phyloP scores from a whole-genome alignment of 37 sponge, comb jelly and placozoan genomes.

The Ianthella basta region DNA sequence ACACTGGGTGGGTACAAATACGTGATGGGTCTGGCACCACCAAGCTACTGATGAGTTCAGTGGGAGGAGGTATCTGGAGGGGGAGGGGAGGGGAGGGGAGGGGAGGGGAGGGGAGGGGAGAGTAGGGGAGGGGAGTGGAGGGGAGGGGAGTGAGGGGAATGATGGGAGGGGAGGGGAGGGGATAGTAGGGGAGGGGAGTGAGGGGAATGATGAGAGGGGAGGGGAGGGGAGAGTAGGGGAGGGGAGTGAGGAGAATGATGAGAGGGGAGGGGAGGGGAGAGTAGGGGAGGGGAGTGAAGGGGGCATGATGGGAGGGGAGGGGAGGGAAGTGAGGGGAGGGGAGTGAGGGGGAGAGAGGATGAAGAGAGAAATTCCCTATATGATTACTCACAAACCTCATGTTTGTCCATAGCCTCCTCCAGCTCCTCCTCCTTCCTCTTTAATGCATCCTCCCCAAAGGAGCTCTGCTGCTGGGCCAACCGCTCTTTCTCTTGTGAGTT shows the following conservation, averaged over 20 bases:
- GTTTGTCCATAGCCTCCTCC: constrained; percentile 60
- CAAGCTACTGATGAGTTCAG: constrained; percentile 37
- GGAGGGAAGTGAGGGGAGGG: no score
- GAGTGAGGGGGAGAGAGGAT: no score
- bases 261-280: background rate
- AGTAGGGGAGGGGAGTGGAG: no score
- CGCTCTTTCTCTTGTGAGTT: constrained; percentile 73
- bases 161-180: no score
- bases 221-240: no score
- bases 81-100: background rate
- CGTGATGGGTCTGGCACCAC: constrained; percentile 59
- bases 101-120: background rate
- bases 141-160: no score
- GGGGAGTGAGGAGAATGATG: background rate
- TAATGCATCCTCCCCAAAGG: constrained; percentile 78
- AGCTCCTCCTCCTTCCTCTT: constrained; percentile 51
- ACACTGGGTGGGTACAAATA: constrained; percentile 73
- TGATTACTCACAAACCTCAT: constrained; percentile 70
- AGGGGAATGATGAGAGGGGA: no score
- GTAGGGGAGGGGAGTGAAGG: no score
- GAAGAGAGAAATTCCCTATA: no score
- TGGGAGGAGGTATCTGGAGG: constrained; percentile 59
- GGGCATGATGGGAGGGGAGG: no score
- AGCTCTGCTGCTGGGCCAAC: constrained; percentile 45
- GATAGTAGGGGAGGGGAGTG: no score